A percentile compares a stretch with the other conserved stretches of the same genome.
Conservation (phyloP, 1,140 invertebrate genomes). For the Goniozus legneri region DNA sequence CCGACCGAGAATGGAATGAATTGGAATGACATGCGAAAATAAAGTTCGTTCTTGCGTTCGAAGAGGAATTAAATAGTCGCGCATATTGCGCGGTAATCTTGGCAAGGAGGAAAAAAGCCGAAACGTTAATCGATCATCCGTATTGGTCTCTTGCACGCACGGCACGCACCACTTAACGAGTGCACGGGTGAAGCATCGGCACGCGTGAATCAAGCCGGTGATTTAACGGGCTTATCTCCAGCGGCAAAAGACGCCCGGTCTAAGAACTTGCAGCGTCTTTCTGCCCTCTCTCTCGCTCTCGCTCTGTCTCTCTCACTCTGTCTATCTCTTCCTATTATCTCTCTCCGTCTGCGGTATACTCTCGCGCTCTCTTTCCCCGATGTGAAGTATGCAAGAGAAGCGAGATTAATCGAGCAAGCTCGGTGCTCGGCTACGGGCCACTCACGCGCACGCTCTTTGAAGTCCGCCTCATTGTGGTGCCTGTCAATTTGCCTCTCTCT, state of each 20-base stretch:
- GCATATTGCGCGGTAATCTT: no score
- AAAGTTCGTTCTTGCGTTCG: no score
- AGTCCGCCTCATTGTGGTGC: constrained; percentile 32
- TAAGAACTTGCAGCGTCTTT: no score
- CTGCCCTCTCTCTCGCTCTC: neutral
- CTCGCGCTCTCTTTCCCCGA: constrained; percentile 13
- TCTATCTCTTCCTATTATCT: neutral
- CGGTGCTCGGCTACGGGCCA: constrained; percentile 30
- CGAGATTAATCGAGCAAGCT: constrained; percentile 38
- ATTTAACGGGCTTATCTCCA: constrained; percentile 30
- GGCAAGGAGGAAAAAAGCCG: no score
- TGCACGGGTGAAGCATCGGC: neutral
- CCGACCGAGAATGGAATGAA: no score
- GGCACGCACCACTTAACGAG: no score
- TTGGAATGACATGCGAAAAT: no score
- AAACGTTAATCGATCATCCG: no score
- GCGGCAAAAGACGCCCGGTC: no score
- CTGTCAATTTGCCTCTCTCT: constrained; percentile 40
- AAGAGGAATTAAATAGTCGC: no score
- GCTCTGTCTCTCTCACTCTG: neutral
- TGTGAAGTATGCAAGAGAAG: constrained; percentile 28
- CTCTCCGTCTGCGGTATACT: neutral
- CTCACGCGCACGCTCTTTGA: constrained; percentile 32
- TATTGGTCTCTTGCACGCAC: no score
- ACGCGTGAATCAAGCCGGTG: constrained; percentile 12